Percentiles rank a stretch among this genome's conserved stretches.
These are phyloP conservation scores for Drosophila azteca DNA, from an alignment of 1,140 invertebrate species.

Conservation along the genomic window DNA sequence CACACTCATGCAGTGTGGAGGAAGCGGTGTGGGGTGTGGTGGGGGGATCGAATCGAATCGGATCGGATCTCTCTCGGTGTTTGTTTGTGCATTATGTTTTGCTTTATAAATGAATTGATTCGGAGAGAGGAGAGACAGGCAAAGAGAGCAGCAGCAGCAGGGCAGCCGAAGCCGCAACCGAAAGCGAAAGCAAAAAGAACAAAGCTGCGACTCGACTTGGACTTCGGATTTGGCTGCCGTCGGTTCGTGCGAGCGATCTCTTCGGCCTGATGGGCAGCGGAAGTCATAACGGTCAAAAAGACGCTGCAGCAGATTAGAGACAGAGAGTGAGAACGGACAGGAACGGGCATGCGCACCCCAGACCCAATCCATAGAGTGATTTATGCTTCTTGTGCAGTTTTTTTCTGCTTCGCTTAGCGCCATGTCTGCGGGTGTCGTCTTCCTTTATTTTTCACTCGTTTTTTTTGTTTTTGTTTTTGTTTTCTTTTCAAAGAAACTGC, in stretches of 20 bases:
- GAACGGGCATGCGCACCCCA: background rate
- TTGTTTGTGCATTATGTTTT: conserved; percentile 57
- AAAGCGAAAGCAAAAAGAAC: conserved; percentile 29
- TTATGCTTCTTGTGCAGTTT: conserved; percentile 51
- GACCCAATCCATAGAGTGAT: conserved; percentile 52
- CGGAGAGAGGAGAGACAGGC: conserved; percentile 4
- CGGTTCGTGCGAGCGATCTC: background rate
- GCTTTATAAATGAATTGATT: conserved; percentile 57
- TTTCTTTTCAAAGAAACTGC: background rate
- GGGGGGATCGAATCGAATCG: background rate
- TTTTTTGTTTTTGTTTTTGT: background rate
- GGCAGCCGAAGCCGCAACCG: conserved; percentile 5
- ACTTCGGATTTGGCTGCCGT: background rate
- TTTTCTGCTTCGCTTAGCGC: conserved; percentile 72
- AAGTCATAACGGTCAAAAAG: conserved; percentile 72
- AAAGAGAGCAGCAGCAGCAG: conserved; percentile 18
- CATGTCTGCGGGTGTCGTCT: conserved; percentile 57
- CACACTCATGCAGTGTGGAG: background rate
- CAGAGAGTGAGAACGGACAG: background rate
- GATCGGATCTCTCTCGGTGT: conserved; percentile 3
- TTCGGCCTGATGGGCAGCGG: conserved; percentile 53
- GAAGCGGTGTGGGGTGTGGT: conserved; percentile 4
- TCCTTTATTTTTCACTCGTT: background rate
- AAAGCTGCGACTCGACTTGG: conserved; percentile 1
- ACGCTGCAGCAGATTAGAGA: conserved; percentile 37